Base-by-base conservation (phyloP, 2,888 invertebrate species). In the Stramonita haemastoma region DNA sequence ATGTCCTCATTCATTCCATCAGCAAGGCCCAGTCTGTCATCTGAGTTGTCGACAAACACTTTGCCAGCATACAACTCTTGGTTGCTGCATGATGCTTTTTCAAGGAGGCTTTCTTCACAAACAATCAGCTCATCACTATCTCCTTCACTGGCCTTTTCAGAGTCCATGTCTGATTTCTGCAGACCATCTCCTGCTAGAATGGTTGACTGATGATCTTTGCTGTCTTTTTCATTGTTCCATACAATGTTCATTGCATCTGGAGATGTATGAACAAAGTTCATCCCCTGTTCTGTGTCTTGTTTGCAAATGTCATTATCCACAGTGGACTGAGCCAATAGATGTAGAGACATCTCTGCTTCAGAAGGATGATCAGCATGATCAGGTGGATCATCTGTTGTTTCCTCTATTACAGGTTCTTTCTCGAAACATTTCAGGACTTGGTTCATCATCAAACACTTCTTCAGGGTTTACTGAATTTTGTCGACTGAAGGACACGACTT, bases 401-500 rank as follows among this genome's bases (percentile, higher is more conserved):
- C 79, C 32, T 79, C 34, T 46, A 26, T 83, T 22, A 83, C 15
- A 36, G 46, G 46, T 1, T 83, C 36, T 86, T 85, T 66, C 66
- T 86, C 34, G n/a, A 60, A 15, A 60, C 22, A n/a, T 19, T 46
- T 73, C 87, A 2, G n/a, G n/a, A n/a, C 26, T 29, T 5, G 15
- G 36, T 57, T 79, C 81, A 17, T 87, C 79, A 15, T 79, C 81
- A 34, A 34, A 57, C 0, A 57, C 19, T 13, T 29, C 77, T n/a
- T 22, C 66, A 6, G 81, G 81, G 13, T 87, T 57, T 26, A 29
- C 26, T 19, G 87, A 81, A 79, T 87, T 87, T n/a, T 87, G 79
- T 46, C 87, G 17, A 32, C 87, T 87, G 87, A 87, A 87, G 32
- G 87, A 87, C 57, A 87, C 87, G 19, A 87, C 73, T 46, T 46